Conservation (phyloP, 2,113 vertebrate species). For the Equus quagga region DNA sequence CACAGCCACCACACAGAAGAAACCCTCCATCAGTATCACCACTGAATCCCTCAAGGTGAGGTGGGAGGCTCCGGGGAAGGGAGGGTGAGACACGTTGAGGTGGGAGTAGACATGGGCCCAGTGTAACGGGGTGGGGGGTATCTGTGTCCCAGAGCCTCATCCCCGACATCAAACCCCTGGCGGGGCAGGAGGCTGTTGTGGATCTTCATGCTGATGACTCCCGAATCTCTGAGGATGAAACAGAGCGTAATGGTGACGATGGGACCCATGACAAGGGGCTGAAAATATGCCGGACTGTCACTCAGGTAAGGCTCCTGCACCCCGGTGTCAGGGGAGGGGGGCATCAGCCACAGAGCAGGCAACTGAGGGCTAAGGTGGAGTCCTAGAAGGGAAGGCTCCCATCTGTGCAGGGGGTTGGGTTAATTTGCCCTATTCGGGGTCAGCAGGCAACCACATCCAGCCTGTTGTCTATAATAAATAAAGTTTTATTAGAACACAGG, state of each 20-base stretch:
- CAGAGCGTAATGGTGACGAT: conserved; percentile 88
- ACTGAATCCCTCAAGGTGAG: conserved; percentile 95
- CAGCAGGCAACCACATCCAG: background rate
- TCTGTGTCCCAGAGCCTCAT: conserved; percentile 93
- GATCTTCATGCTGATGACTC: conserved; percentile 95
- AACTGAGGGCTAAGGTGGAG: background rate
- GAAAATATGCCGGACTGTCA: conserved; percentile 95
- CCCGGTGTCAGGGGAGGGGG: background rate
- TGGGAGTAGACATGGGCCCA: conserved; percentile 78
- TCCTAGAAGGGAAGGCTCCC: background rate
- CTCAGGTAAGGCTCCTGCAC: conserved; percentile 89
- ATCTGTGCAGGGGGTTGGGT: background rate
- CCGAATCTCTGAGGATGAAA: conserved; percentile 93
- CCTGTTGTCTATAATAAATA: background rate
- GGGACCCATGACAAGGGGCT: conserved; percentile 90
- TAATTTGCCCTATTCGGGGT: background rate
- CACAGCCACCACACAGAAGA: conserved; percentile 94
- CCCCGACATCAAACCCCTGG: conserved; percentile 93
- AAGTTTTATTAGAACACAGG: background rate
- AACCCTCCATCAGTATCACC: conserved; percentile 96
- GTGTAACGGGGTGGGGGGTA: conserved; percentile 84
- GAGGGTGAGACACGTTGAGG: conserved; percentile 55
- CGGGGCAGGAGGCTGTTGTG: conserved; percentile 93
- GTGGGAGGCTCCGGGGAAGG: conserved; percentile 62
- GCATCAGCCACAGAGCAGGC: background rate